Conservation (phyloP, 1,140 invertebrate species). For the Elysia chlorotica region DNA sequence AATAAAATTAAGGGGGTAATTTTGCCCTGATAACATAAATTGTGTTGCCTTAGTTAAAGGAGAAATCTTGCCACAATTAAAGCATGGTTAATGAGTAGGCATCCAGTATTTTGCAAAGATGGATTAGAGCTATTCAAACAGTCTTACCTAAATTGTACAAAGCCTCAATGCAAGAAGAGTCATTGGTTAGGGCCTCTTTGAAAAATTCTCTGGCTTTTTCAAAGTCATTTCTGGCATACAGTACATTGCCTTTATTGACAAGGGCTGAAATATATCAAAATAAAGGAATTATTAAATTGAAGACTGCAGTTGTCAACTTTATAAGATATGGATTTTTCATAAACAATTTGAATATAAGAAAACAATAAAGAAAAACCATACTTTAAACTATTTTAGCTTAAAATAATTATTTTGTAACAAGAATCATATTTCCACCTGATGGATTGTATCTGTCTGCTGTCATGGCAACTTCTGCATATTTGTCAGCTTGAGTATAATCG, state of each 20-base stretch:
- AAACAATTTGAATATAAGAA: too few relatives aligned
- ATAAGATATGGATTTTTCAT: not conserved
- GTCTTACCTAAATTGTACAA: slow-evolving; percentile 87
- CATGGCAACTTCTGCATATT: slow-evolving; percentile 74
- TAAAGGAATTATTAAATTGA: not conserved
- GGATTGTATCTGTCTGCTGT: slow-evolving; percentile 81
- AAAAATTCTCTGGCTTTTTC: slow-evolving; percentile 80
- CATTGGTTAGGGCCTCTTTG: slow-evolving; percentile 78
- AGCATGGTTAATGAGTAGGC: too few relatives aligned
- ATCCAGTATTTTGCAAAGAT: too few relatives aligned
- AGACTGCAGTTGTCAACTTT: not conserved
- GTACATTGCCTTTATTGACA: slow-evolving; percentile 88
- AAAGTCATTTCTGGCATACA: slow-evolving; percentile 74
- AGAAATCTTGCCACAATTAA: too few relatives aligned
- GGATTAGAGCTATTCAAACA: too few relatives aligned
- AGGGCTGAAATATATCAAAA: slow-evolving; percentile 66
- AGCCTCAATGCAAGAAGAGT: slow-evolving; percentile 85
- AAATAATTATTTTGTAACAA: too few relatives aligned
- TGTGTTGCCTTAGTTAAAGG: too few relatives aligned
- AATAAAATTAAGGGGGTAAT: too few relatives aligned
- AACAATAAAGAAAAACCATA: too few relatives aligned
- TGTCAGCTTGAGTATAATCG: slow-evolving; percentile 82
- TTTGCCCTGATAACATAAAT: too few relatives aligned
- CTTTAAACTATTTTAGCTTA: too few relatives aligned
- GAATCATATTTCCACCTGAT: too few relatives aligned